Percentiles rank a stretch among this genome's conserved stretches.
Evolutionary conservation across 2,797 vertebrate species (phyloP).

Genomic region (Nasua narica): DNA sequence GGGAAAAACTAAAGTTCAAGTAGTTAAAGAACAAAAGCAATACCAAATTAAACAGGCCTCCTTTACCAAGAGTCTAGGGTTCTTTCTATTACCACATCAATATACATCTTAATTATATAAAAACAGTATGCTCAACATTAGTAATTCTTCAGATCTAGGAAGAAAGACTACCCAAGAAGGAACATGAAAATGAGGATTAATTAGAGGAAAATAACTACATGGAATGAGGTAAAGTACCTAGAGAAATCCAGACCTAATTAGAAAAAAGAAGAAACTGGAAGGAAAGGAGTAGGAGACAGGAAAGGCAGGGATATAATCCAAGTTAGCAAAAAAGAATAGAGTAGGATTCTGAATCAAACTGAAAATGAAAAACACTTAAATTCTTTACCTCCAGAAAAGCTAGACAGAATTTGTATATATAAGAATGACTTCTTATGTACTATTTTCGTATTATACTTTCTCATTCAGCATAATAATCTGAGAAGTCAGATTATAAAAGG

Average conservation of each 20-base stretch:
- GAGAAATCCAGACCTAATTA: background rate
- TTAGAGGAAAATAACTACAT: background rate
- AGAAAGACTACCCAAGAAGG: background rate
- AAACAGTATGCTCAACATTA: background rate
- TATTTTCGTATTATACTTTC: background rate
- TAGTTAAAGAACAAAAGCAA: background rate
- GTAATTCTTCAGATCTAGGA: background rate
- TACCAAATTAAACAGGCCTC: background rate
- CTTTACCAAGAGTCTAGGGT: background rate
- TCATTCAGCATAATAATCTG: background rate
- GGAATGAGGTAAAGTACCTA: background rate
- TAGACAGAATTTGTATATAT: background rate
- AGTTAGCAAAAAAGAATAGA: background rate
- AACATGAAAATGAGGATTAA: background rate
- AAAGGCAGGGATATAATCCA: background rate
- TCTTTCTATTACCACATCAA: background rate
- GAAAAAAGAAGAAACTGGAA: background rate
- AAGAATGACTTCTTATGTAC: background rate
- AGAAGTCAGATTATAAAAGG: background rate
- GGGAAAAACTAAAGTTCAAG: background rate
- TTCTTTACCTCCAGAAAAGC: background rate
- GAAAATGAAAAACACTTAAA: background rate
- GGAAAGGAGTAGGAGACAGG: background rate
- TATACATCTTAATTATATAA: background rate
- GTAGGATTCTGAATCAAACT: background rate